Base-by-base conservation (phyloP, 23 tunicate genomes). In the Ciona savignyi region DNA sequence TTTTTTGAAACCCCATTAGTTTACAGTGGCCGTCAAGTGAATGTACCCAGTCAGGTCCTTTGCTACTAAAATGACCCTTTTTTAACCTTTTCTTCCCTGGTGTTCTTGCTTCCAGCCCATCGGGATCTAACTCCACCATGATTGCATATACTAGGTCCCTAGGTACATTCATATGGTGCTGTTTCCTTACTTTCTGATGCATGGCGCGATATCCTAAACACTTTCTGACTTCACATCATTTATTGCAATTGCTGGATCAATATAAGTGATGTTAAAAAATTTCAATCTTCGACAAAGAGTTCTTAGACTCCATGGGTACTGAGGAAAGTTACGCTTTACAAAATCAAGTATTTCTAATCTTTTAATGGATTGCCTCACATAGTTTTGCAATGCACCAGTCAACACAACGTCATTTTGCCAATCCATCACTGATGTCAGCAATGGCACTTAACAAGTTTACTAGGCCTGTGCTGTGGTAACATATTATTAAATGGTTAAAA, bases 21-120 rank as follows among this genome's bases (percentile, higher is more conserved):
- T 77, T 77, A 63, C 63, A 66, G 66, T 77, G 81, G 27, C 81
- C 81, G 35, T 77, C 79, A 24, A 75, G 70, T 29, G 79, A 75
- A 62, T 75, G 79, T 11, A 62, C 79, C 70, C 70, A 75, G 70
- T 75, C 51, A 29, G 79, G 30, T 25, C 79, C 70, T 72, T 72
- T 72, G 77, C 77, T 42, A n/a, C 32, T 48, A 72, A 72, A 72
- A 42, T 72, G 30, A 48, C 77, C 66, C 51, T 72, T 72, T 33
- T 32, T 34, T 9, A 4, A 32, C 48, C 51, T 72, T 42, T 42
- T 35, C 25, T 72, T 35, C 4, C 27, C 65, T 2, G 33, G 64
- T 15, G 51, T 35, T 30, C 77, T 35, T 27, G 33, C 27, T 4
- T 72, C 2, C 2, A 72, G 25, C 25, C 77, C 77, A 49, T 42